Conservation (phyloP, 2,797 vertebrate species). For the Sitta carolinensis region DNA sequence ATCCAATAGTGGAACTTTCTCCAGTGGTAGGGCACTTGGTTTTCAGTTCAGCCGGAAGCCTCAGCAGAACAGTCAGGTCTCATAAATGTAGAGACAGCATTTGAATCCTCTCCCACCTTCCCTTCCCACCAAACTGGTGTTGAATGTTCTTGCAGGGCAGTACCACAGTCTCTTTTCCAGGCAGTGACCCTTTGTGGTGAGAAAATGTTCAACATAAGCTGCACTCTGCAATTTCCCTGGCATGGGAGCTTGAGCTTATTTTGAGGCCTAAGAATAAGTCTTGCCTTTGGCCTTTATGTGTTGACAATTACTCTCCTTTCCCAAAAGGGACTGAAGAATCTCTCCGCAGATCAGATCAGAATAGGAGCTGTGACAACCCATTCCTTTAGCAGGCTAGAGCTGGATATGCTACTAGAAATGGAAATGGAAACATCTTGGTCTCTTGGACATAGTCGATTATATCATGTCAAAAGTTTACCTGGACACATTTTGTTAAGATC, state of each 20-base stretch:
- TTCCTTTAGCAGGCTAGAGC: not conserved
- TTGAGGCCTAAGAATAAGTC: not conserved
- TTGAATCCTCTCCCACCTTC: not conserved
- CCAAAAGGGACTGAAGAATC: not conserved
- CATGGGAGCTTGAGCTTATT: not conserved
- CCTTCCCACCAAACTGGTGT: not conserved
- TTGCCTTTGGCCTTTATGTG: not conserved
- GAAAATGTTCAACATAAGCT: not conserved
- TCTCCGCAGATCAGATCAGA: not conserved
- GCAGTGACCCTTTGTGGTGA: not conserved
- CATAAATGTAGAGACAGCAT: not conserved
- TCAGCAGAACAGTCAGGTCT: not conserved
- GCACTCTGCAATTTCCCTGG: not conserved
- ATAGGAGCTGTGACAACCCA: not conserved
- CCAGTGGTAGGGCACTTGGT: not conserved
- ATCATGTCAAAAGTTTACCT: not conserved
- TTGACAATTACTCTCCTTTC: not conserved
- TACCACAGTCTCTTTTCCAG: not conserved
- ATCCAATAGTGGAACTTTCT: not conserved
- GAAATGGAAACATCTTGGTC: not conserved
- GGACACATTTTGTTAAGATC: not conserved
- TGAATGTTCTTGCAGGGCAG: not conserved
- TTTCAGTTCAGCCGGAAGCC: not conserved
- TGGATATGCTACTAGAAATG: not conserved
- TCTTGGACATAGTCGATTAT: not conserved